These are phyloP conservation scores for Brachionus paranguensis DNA, from an alignment of 1,140 invertebrate species.

Conservation along the genomic window DNA sequence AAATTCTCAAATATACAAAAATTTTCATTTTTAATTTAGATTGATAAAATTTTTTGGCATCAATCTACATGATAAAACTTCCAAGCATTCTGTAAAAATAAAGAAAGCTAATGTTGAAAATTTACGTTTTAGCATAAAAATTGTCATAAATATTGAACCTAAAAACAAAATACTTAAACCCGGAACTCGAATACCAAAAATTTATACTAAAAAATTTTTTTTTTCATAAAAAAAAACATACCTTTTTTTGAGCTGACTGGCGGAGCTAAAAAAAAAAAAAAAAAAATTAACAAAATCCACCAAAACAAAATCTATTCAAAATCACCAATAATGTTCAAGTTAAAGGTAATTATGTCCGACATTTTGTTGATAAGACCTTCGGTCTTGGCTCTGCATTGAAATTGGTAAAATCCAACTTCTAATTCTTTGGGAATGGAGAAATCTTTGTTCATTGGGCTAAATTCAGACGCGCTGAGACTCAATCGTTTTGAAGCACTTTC, in stretches of 20 bases:
- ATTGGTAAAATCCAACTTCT: conserved; percentile 18
- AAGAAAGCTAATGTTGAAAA: background rate
- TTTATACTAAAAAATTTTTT: background rate
- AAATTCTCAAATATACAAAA: background rate
- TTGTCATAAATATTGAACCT: conserved; percentile 6
- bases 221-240: background rate
- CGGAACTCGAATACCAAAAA: background rate
- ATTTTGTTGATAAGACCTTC: conserved; percentile 10
- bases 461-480: background rate
- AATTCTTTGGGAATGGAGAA: conserved; percentile 22
- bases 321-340: conserved; percentile 27
- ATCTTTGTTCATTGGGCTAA: background rate
- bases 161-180: background rate
- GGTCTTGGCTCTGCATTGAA: conserved; percentile 5
- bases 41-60: no score
- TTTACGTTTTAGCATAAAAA: conserved; percentile 26
- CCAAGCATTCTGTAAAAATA: background rate
- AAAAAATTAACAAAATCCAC: background rate
- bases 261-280: conserved; percentile 3
- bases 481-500: background rate
- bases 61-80: background rate
- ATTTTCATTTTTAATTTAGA: background rate
- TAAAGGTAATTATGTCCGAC: background rate
- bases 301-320: background rate
- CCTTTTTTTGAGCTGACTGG: conserved; percentile 29